A percentile compares a stretch with the other conserved stretches of the same genome.
phyloP scores from a whole-genome alignment of 2,113 vertebrate species.

The Spermophilus dauricus region DNA sequence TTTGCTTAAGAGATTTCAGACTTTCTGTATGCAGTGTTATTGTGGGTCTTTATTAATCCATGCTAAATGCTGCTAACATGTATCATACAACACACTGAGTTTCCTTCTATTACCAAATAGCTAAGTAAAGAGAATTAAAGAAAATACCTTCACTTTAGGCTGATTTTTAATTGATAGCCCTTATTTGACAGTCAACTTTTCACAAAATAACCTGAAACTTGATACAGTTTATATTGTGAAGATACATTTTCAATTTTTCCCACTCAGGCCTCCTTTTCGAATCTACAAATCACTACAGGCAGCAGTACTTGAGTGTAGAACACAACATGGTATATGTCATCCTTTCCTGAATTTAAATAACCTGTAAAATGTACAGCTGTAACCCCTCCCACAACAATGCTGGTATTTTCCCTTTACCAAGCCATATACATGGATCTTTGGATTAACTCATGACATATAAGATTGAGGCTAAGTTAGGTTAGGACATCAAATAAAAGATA shows the following conservation, averaged over 20 bases:
- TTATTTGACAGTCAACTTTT: background rate
- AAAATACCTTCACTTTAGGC: background rate
- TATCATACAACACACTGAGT: background rate
- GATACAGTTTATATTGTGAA: background rate
- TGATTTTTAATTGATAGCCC: background rate
- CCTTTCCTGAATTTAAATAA: background rate
- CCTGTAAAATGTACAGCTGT: background rate
- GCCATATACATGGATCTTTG: background rate
- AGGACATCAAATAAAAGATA: background rate
- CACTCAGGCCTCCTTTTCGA: background rate
- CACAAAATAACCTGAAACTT: slow-evolving; percentile 18
- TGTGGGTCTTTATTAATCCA: background rate
- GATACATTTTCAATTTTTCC: background rate
- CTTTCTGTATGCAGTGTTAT: background rate
- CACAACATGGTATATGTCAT: background rate
- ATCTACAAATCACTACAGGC: background rate
- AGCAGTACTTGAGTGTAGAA: background rate
- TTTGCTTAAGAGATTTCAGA: slow-evolving; percentile 49
- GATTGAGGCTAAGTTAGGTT: background rate
- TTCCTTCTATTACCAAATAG: background rate
- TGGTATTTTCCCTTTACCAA: background rate
- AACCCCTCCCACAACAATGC: background rate
- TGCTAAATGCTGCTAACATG: slow-evolving; percentile 26
- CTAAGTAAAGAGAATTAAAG: background rate
- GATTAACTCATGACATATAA: background rate